Base-by-base conservation (phyloP, 1,140 invertebrate species). In the Matsumurasca onukii region DNA sequence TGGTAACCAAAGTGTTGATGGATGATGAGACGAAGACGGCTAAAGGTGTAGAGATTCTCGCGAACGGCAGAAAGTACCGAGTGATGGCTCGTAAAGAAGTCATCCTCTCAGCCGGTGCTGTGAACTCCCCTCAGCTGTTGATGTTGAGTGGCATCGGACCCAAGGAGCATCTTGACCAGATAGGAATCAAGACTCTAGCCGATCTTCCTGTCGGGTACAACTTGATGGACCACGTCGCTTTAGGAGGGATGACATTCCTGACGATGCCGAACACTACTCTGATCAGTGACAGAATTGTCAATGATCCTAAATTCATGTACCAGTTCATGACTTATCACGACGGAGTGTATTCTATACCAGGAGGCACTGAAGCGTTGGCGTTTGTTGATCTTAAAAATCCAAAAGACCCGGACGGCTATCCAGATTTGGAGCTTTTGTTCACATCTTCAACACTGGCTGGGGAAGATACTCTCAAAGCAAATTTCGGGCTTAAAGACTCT, bases 151-250 rank as follows among this genome's bases (percentile, higher is more conserved):
- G 90, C 9, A 82, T 91, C 5, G 89, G 2, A 86, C 89, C 69
- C 20, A 61, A 25, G 12, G 59, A 67, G 20, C 81, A 88, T 71
- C 76, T 89, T 0, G 49, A 74, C 17, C 73, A 72, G 12, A 70
- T 82, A 1, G 77, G 77, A 20, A 87, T 90, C 30, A 67, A 77
- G 0, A 79, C 86, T 0, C 70, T 89, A n/a, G 79, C 84, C 67
- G 85, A 92, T 75, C 79, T 92, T 0, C 88, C 87, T 0, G 91
- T 94, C 0, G 93, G 93, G 0, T 84, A 87, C 64, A 94, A 94
- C 77, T 81, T 94, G 0, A 88, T 90, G 75, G 90, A 92, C 78
- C 91, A 92, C 72, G 82, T 90, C 17, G 89, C 86, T 0, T 83
- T 89, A 57, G 68, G 68, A 1, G 68, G 66, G 13, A 57, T 68